Base-by-base conservation (phyloP, 2,113 vertebrate genomes). In the Rutilus rutilus region DNA sequence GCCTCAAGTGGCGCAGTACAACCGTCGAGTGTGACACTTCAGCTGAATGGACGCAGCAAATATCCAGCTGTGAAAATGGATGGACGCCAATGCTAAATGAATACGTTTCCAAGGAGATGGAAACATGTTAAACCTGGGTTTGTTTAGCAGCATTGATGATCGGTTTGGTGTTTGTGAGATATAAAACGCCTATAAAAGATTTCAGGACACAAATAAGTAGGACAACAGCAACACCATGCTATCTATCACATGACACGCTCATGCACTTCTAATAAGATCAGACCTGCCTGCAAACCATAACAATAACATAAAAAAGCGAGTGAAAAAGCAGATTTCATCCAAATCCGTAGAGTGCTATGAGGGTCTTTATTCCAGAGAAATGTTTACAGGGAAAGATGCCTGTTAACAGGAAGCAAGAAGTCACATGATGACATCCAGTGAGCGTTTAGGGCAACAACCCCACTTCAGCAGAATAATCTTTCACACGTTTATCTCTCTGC, bases 401-500 rank as follows among this genome's bases (percentile, higher is more conserved):
- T 82, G 27, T 71, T 82, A 30, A 71, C 27, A 59, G 50, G 81
- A 83, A 83, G 19, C n/a, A 65, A 69, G 57, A 65, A 52, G 62
- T 67, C 42, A 23, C 62, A 81, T 81, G 39, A 64, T 39, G 59
- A 39, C 15, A 50, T 45, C 47, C n/a, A 45, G 64, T 87, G 65
- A 86, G 89, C 90, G 85, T 87, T 4, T 42, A 90, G 91, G 91
- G 86, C 75, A 65, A 39, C 67, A 89, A 92, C 93, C 92, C 88
- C 92, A 91, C 91, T 93, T 90, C 86, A 84, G 5, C 57, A 86
- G 88, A 93, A 93, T 89, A 92, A 92, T 92, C 85, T 71, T 93
- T 93, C 89, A 91, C 93, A 93, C 91, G 80, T 94, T 92, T 90
- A 93, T 92, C 93, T 93, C 91, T 91, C 91, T 91, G 90, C 92